A percentile compares a stretch with the other conserved stretches of the same genome.
phyloP scores from a whole-genome alignment of 37 sponge, comb jelly and placozoan species.

The Geodia barretti region DNA sequence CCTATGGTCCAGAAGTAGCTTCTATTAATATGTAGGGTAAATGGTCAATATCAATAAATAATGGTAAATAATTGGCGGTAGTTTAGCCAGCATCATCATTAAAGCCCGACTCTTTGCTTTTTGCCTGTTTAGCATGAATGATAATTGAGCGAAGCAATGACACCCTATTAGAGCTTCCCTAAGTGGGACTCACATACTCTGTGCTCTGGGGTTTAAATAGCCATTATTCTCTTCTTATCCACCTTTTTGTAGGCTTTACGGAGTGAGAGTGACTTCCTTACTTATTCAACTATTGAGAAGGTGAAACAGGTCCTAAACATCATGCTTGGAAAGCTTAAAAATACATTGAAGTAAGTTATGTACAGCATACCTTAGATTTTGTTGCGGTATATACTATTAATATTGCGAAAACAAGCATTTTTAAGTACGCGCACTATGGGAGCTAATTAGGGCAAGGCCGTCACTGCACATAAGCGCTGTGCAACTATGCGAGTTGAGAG shows the following conservation, averaged over 20 bases:
- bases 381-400: neutral
- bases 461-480: no score
- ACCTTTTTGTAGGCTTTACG: slow-evolving; percentile 21
- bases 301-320: slow-evolving; percentile 1
- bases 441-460: no score
- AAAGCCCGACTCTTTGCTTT: no score
- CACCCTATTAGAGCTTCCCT: no score
- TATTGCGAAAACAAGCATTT: neutral
- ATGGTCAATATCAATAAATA: neutral
- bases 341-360: neutral
- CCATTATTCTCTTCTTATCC: neutral
- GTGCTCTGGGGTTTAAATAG: neutral
- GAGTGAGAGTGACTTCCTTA: slow-evolving; percentile 17
- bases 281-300: slow-evolving; percentile 2
- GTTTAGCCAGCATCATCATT: no score
- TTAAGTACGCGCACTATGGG: no score
- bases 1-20: neutral
- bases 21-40: neutral
- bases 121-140: no score
- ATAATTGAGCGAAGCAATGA: no score
- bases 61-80: no score
- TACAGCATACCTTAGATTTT: neutral
- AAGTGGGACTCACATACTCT: no score
- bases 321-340: slow-evolving; percentile 16
- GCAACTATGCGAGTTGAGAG: no score